These are phyloP conservation scores for Lycocorax pyrrhopterus DNA, from an alignment of 2,113 vertebrate genomes.

Conservation along the genomic window DNA sequence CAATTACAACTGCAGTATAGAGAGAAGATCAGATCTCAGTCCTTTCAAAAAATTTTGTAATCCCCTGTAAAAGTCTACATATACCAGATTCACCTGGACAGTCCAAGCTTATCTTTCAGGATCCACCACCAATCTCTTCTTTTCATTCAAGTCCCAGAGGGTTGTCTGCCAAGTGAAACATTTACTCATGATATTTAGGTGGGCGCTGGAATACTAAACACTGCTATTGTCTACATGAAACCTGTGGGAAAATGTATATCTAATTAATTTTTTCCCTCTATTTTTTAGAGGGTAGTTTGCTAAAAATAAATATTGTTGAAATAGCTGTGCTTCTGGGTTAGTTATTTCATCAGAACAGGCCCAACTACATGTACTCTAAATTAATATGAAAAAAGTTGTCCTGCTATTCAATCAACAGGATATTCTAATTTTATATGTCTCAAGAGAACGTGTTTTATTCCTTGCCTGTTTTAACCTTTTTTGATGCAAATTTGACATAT, in stretches of 20 bases:
- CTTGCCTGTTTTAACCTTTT: background rate
- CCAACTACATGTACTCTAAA: background rate
- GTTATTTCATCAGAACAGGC: background rate
- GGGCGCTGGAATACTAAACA: background rate
- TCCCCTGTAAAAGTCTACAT: background rate
- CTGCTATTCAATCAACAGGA: background rate
- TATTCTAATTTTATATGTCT: background rate
- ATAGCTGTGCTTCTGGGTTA: background rate
- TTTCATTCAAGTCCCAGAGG: background rate
- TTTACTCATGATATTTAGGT: background rate
- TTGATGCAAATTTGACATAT: background rate
- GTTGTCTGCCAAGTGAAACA: background rate
- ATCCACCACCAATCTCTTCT: background rate
- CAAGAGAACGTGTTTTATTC: background rate
- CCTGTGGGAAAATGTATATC: background rate
- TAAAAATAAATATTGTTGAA: background rate
- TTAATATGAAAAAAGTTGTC: background rate
- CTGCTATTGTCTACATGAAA: background rate
- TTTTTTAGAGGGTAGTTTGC: background rate
- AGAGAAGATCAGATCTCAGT: background rate
- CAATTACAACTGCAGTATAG: background rate
- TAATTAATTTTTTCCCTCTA: background rate
- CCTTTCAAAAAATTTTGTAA: background rate
- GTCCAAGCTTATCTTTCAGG: background rate
- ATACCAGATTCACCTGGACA: background rate